Percentiles rank a stretch among this genome's conserved stretches.
phyloP scores from a whole-genome alignment of 2,113 vertebrate species.

The Oryctolagus cuniculus region mOryCun1.1 NC_091437.1:6027501-6028000 shows the following conservation, averaged over 20 bases:
- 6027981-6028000: conserved; percentile 34
- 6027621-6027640: not conserved
- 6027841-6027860: not conserved
- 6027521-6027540: not conserved
- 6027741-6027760: not conserved
- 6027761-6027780: conserved; percentile 24
- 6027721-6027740: not conserved
- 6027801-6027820: not conserved
- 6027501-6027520: not conserved
- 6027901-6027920: conserved; percentile 20
- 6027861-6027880: conserved; percentile 15
- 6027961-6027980: not conserved
- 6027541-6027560: not conserved
- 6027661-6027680: not conserved
- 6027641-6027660: not conserved
- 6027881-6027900: conserved; percentile 4
- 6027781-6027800: not conserved
- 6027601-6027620: not conserved
- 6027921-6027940: not conserved
- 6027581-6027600: not conserved
- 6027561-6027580: not conserved
- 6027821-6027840: conserved; percentile 21
- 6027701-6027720: not conserved
- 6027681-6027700: not conserved
- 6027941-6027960: conserved; percentile 27